phyloP scores from a whole-genome alignment of 2,888 invertebrate genomes.

The Drosophila colorata region DNA sequence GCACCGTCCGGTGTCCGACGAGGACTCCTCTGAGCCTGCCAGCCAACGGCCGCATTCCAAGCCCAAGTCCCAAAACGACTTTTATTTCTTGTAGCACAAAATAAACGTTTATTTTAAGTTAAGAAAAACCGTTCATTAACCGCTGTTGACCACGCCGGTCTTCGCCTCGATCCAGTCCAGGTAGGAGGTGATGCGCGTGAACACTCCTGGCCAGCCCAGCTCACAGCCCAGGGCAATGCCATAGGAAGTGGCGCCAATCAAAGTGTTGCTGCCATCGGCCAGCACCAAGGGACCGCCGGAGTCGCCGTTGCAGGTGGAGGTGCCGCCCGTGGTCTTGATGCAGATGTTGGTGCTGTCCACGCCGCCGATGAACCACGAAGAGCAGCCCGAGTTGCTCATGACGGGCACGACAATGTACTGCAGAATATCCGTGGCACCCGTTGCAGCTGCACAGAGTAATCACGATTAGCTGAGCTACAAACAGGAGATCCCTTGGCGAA shows the following conservation, averaged over 20 bases:
- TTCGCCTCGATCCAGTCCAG: conserved; percentile 80
- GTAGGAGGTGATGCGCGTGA: conserved; percentile 80
- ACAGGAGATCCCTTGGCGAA: neutral
- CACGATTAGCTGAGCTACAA: neutral
- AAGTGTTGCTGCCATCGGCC: conserved; percentile 50
- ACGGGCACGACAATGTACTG: conserved; percentile 67
- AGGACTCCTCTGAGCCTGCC: conserved; percentile 40
- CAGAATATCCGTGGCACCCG: conserved; percentile 61
- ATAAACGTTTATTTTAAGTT: conserved; percentile 65
- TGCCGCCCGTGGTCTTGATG: conserved; percentile 73
- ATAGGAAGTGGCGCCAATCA: conserved; percentile 83
- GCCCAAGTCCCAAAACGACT: conserved; percentile 59
- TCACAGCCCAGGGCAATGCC: conserved; percentile 82
- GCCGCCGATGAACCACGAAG: conserved; percentile 59
- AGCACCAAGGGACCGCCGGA: conserved; percentile 83
- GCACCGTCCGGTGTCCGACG: conserved; percentile 28
- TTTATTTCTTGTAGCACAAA: conserved; percentile 67
- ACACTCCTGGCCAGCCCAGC: conserved; percentile 81
- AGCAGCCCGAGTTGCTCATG: conserved; percentile 67
- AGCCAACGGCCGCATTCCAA: conserved; percentile 48
- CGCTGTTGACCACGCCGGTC: too few species aligned
- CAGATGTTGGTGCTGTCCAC: conserved; percentile 67
- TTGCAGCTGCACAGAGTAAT: conserved; percentile 35
- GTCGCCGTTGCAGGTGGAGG: conserved; percentile 83
- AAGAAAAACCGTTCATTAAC: too few species aligned